Percentiles rank a stretch among this genome's conserved stretches.
Conservation (phyloP, 2,888 invertebrate species). For the Diaperis boleti region DNA sequence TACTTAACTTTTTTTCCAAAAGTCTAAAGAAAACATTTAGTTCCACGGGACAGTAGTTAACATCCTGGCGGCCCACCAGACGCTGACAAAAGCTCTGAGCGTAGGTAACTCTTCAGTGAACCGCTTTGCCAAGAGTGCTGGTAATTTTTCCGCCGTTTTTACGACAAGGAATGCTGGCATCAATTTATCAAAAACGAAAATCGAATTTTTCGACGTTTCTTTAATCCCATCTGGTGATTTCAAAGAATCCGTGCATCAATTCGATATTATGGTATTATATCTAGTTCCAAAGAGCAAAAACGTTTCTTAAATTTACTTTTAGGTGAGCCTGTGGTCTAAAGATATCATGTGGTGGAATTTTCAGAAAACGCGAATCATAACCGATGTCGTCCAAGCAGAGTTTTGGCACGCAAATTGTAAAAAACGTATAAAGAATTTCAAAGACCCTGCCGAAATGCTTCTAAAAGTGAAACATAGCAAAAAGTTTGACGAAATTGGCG, state of each 20-base stretch:
- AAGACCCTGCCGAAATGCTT: neutral
- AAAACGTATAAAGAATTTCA: constrained; percentile 15
- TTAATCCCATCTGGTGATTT: constrained; percentile 20
- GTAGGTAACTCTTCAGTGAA: too few relatives aligned
- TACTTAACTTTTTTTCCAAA: constrained; percentile 8
- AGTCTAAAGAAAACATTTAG: neutral
- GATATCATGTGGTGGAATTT: constrained; percentile 29
- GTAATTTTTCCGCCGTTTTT: too few relatives aligned
- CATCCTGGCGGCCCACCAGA: too few relatives aligned
- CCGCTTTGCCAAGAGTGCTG: too few relatives aligned
- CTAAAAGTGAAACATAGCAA: neutral
- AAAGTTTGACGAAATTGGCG: neutral
- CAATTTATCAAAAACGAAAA: too few relatives aligned
- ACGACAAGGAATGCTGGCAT: too few relatives aligned
- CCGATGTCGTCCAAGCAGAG: constrained; percentile 1
- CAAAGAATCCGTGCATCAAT: neutral
- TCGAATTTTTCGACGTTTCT: constrained; percentile 1
- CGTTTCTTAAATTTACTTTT: neutral
- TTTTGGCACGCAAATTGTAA: constrained; percentile 20
- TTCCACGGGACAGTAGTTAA: too few relatives aligned
- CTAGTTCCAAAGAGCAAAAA: neutral
- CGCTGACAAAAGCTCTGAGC: too few relatives aligned
- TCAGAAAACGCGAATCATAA: neutral
- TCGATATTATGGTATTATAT: constrained; percentile 16
- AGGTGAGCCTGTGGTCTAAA: constrained; percentile 14